phyloP scores from a whole-genome alignment of 2,113 vertebrate species.

The Azemiops feae region DNA sequence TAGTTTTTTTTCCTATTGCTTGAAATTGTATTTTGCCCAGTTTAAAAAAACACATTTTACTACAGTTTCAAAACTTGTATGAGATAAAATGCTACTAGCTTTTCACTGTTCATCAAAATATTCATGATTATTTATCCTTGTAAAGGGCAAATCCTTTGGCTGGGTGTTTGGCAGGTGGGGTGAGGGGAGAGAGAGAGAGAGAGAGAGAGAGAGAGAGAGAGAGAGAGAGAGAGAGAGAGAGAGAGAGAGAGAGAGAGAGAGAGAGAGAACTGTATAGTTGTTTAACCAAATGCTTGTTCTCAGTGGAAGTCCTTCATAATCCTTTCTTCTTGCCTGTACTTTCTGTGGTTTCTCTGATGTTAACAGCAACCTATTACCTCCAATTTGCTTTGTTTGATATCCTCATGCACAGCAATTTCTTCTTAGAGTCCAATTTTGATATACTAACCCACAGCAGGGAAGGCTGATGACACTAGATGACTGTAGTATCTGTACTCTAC shows the following conservation, averaged over 20 bases:
- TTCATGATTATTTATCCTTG: conserved; percentile 46
- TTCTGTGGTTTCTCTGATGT: conserved; percentile 59
- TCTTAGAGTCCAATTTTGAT: conserved; percentile 61
- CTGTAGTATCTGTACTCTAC: conserved; percentile 70
- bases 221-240: not conserved
- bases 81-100: conserved; percentile 30
- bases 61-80: conserved; percentile 25
- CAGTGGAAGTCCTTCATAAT: conserved; percentile 59
- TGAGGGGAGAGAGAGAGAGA: no score
- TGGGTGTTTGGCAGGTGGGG: not conserved
- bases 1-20: not conserved
- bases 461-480: conserved; percentile 71
- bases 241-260: not conserved
- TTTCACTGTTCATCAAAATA: conserved; percentile 45
- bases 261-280: conserved; percentile 37
- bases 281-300: conserved; percentile 69
- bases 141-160: conserved; percentile 54
- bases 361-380: conserved; percentile 70
- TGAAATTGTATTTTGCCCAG: not conserved
- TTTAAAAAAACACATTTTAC: conserved; percentile 14
- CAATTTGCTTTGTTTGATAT: conserved; percentile 74
- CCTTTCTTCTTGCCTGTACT: conserved; percentile 46
- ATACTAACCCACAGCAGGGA: conserved; percentile 72
- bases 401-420: conserved; percentile 52
- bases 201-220: not conserved